phyloP scores from a whole-genome alignment of 1,140 invertebrate species.

The Calycopis cecrops region DNA sequence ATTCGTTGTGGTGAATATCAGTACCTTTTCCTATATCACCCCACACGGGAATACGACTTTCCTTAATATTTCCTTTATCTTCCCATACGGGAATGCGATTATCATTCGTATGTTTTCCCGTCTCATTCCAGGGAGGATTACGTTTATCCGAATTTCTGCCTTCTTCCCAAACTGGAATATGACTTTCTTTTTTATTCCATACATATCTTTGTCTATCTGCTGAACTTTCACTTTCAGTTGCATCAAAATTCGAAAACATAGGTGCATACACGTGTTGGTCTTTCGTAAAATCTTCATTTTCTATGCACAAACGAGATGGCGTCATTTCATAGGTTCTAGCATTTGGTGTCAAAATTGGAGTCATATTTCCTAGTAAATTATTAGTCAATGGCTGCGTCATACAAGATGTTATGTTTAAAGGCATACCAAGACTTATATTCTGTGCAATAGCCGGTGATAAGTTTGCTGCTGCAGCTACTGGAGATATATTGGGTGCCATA shows the following conservation, averaged over 20 bases:
- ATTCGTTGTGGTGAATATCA: too few relatives aligned
- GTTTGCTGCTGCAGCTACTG: constrained; percentile 12
- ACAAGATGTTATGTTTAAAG: constrained; percentile 25
- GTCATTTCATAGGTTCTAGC: constrained; percentile 42
- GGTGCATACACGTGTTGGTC: constrained; percentile 53
- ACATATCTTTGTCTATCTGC: constrained; percentile 19
- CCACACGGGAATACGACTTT: too few relatives aligned
- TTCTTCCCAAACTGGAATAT: constrained; percentile 30
- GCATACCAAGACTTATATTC: constrained; percentile 29
- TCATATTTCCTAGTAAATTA: constrained; percentile 18
- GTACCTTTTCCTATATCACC: too few relatives aligned
- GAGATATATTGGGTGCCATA: constrained; percentile 15
- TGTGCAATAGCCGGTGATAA: constrained; percentile 27
- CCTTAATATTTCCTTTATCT: too few relatives aligned
- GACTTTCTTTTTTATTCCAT: constrained; percentile 23
- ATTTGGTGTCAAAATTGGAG: constrained; percentile 26
- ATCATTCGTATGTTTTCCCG: constrained; percentile 13
- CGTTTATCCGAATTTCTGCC: constrained; percentile 7
- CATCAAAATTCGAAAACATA: constrained; percentile 33
- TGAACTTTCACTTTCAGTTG: constrained; percentile 32
- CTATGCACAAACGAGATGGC: constrained; percentile 37
- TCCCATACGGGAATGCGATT: constrained; percentile 28
- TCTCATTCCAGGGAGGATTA: constrained; percentile 1
- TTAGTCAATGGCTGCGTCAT: constrained; percentile 18
- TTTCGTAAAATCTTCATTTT: constrained; percentile 36